A percentile compares a stretch with the other conserved stretches of the same genome.
phyloP scores from a whole-genome alignment of 2,113 vertebrate genomes.

The human (Homo sapiens) region GRCh38 chr18:30524001-30524500 shows the following conservation, averaged over 20 bases:
- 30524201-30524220: slow-evolving; percentile 10
- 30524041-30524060: neutral
- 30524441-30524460: neutral
- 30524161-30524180: neutral
- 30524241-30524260: slow-evolving; percentile 35
- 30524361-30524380: neutral
- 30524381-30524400: neutral
- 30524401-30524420: neutral
- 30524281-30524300: neutral
- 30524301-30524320: neutral
- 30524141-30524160: slow-evolving; percentile 34
- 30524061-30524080: neutral
- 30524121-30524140: slow-evolving; percentile 15
- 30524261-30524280: neutral
- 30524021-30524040: neutral
- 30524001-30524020: neutral
- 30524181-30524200: slow-evolving; percentile 5
- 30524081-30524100: neutral
- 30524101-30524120: neutral
- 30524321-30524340: neutral
- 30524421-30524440: neutral
- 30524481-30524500: neutral
- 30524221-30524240: slow-evolving; percentile 44
- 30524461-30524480: neutral
- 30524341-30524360: neutral